phyloP scores from a whole-genome alignment of 30 jellyfish, hydroid and myxozoan species.

The Aurelia sp. region DNA sequence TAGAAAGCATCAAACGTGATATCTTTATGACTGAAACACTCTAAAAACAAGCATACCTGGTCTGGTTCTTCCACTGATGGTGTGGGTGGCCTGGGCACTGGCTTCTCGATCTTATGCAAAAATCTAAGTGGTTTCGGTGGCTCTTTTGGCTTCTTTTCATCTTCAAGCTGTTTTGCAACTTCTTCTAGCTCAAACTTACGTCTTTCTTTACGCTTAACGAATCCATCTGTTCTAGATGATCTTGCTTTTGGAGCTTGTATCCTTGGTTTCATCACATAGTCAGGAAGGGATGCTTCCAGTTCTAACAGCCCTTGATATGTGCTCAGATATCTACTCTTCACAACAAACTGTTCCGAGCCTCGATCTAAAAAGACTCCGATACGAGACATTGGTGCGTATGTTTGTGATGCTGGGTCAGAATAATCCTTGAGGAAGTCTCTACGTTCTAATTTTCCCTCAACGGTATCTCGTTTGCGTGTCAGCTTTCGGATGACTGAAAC shows the following conservation, averaged over 20 bases:
- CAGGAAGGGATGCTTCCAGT: slow-evolving; percentile 94
- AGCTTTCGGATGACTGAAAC: slow-evolving; percentile 88
- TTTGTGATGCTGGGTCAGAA: slow-evolving; percentile 90
- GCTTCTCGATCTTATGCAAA: slow-evolving; percentile 92
- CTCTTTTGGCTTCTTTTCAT: slow-evolving; percentile 72
- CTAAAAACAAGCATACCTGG: slow-evolving; percentile 56
- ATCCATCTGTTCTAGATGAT: slow-evolving; percentile 78
- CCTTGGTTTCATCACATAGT: slow-evolving; percentile 89
- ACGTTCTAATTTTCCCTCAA: slow-evolving; percentile 90
- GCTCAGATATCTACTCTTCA: slow-evolving; percentile 83
- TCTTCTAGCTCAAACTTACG: slow-evolving; percentile 89
- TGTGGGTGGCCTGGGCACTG: slow-evolving; percentile 98
- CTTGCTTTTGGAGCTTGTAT: slow-evolving; percentile 93
- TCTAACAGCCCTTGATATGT: slow-evolving; percentile 96
- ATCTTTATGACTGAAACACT: neutral
- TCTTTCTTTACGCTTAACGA: slow-evolving; percentile 85
- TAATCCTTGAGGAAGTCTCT: slow-evolving; percentile 88
- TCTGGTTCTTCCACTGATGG: slow-evolving; percentile 87
- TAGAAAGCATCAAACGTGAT: no score
- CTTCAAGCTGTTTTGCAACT: slow-evolving; percentile 86
- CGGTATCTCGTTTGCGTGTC: slow-evolving; percentile 73
- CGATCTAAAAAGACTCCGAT: slow-evolving; percentile 95
- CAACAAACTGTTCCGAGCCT: slow-evolving; percentile 91
- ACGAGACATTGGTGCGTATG: slow-evolving; percentile 97
- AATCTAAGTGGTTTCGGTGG: slow-evolving; percentile 85